Percentiles rank a stretch among this genome's conserved stretches.
These are phyloP conservation scores for Struthidea cinerea DNA, from an alignment of 2,113 vertebrate species.

Conservation along the genomic window DNA sequence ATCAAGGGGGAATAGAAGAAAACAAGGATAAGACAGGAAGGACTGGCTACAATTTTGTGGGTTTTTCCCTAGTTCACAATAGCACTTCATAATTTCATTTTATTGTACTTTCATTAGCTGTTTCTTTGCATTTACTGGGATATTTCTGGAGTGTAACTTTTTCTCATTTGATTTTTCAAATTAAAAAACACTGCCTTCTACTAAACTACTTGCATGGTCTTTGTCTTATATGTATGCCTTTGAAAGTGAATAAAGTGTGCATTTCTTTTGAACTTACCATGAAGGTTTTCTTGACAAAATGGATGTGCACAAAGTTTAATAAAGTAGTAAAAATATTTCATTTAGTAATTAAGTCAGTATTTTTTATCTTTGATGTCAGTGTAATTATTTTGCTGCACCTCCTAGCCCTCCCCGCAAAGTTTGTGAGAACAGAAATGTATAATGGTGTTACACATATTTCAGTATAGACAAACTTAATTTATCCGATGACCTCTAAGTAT, in stretches of 20 bases:
- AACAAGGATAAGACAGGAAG: not conserved
- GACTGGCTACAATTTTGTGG: not conserved
- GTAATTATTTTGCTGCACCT: not conserved
- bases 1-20: not conserved
- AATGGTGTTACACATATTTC: not conserved
- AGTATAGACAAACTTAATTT: not conserved
- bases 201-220: not conserved
- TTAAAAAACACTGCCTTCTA: not conserved
- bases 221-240: not conserved
- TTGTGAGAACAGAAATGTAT: not conserved
- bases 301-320: not conserved
- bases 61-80: not conserved
- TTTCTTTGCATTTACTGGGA: not conserved
- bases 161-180: not conserved
- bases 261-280: not conserved
- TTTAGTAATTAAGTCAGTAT: not conserved
- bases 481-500: not conserved
- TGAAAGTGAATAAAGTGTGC: not conserved
- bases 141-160: not conserved
- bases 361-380: not conserved
- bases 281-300: not conserved
- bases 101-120: not conserved
- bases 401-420: accelerated
- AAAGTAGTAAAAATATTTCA: not conserved
- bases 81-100: not conserved